These are phyloP conservation scores for Troides aeacus DNA, from an alignment of 2,888 invertebrate genomes.

Conservation along the genomic window DNA sequence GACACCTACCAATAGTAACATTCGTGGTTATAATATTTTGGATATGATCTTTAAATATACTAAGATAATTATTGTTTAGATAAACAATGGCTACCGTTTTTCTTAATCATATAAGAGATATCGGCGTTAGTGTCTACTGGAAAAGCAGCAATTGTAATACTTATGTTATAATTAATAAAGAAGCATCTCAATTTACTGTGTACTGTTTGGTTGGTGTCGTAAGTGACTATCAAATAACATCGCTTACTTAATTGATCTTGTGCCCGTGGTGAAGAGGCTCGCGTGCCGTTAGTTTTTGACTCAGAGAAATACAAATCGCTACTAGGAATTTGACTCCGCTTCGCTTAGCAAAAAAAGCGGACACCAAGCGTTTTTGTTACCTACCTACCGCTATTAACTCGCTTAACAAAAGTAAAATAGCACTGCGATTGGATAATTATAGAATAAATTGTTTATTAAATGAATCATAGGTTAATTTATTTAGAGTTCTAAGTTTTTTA, in stretches of 20 bases:
- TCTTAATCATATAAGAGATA: too few species aligned
- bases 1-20: too few species aligned
- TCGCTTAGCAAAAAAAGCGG: conserved; percentile 29
- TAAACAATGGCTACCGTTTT: too few species aligned
- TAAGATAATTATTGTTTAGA: too few species aligned
- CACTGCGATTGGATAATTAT: background rate
- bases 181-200: background rate
- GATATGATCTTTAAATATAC: too few species aligned
- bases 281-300: conserved; percentile 47
- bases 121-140: too few species aligned
- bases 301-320: conserved; percentile 44
- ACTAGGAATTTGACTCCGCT: conserved; percentile 43
- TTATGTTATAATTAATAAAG: background rate
- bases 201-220: background rate
- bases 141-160: background rate
- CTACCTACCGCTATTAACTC: conserved; percentile 14
- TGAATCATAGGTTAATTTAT: background rate
- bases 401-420: conserved; percentile 1
- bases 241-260: conserved; percentile 29
- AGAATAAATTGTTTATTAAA: background rate
- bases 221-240: conserved; percentile 18
- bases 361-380: conserved; percentile 18
- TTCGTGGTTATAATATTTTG: too few species aligned
- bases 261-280: conserved; percentile 29
- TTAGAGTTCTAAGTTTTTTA: too few species aligned